Evolutionary conservation across 2,888 invertebrate species (phyloP).

Genomic region (Dermolepida albohirtum): DNA sequence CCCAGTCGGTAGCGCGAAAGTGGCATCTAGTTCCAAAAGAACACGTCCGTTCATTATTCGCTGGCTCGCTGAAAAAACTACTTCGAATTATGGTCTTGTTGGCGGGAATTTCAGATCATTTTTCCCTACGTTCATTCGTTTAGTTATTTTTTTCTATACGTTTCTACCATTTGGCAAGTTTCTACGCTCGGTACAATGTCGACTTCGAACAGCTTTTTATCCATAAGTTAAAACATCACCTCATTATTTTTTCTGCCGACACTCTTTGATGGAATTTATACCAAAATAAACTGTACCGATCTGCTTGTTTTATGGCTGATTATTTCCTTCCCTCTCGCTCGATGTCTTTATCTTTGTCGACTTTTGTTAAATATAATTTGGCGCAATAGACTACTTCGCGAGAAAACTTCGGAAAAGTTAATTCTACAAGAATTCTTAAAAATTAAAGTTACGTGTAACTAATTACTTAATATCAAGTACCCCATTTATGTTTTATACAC

Average conservation of each 20-base stretch:
- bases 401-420: background rate
- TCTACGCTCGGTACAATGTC: constrained; percentile 30
- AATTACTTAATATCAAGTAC: no score
- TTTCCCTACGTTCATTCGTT: constrained; percentile 39
- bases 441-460: no score
- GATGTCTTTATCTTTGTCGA: background rate
- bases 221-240: constrained; percentile 48
- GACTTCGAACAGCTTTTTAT: constrained; percentile 47
- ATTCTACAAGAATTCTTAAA: no score
- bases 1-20: constrained; percentile 60
- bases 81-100: constrained; percentile 53
- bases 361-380: background rate
- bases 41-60: constrained; percentile 60
- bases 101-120: constrained; percentile 52
- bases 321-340: background rate
- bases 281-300: constrained; percentile 45
- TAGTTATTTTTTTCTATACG: constrained; percentile 44
- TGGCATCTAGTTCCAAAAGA: constrained; percentile 61
- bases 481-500: no score
- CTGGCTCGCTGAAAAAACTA: constrained; percentile 52
- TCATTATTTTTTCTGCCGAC: constrained; percentile 47
- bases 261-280: constrained; percentile 42
- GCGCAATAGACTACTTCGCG: background rate
- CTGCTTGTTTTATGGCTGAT: constrained; percentile 3
- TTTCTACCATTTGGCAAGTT: constrained; percentile 14